These are phyloP conservation scores for Lysandra bellargus DNA, from an alignment of 2,888 invertebrate species.

Conservation along the genomic window DNA sequence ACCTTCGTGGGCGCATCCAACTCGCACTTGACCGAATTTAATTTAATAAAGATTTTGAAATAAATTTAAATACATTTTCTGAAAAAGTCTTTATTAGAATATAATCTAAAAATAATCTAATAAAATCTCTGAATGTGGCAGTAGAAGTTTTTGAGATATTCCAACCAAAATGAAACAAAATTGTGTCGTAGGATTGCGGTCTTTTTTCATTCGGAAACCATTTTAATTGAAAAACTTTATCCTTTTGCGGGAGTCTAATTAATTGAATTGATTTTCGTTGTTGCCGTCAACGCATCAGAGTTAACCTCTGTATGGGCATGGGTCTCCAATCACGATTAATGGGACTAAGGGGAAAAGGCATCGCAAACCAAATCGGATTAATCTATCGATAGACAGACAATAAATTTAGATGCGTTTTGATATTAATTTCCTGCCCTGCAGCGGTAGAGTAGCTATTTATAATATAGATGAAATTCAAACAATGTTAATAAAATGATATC, in stretches of 20 bases:
- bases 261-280: constrained; percentile 11
- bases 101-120: background rate
- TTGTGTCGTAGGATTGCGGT: background rate
- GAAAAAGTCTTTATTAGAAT: too few species aligned
- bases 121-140: background rate
- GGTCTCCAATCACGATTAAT: constrained; percentile 2
- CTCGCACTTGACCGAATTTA: too few species aligned
- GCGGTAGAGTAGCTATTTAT: background rate
- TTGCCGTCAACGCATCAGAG: constrained; percentile 13
- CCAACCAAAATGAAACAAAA: background rate
- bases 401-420: constrained; percentile 3
- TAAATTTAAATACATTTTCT: too few species aligned
- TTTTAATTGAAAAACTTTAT: constrained; percentile 16
- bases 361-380: background rate
- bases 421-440: background rate
- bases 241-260: background rate
- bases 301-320: constrained; percentile 2
- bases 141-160: background rate
- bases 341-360: constrained; percentile 2
- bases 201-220: background rate
- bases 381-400: background rate
- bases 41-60: too few species aligned
- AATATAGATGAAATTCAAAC: too few species aligned
- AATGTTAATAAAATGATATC: too few species aligned
- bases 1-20: too few species aligned